Percentiles rank a stretch among this genome's conserved stretches.
phyloP scores from a whole-genome alignment of 2,797 vertebrate genomes.

The Muscicapa striata region DNA sequence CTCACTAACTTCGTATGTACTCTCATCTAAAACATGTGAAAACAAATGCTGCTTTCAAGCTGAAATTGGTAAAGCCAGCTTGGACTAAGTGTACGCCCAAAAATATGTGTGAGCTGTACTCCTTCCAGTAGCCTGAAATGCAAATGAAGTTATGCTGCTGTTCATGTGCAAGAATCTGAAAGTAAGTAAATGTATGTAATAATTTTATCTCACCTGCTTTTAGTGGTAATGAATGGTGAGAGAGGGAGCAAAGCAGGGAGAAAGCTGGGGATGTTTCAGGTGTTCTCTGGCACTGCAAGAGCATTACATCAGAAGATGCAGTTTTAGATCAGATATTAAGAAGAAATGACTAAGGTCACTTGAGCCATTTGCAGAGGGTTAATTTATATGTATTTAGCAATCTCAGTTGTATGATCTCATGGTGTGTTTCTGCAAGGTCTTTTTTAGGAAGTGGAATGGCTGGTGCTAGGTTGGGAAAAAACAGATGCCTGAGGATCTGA shows the following conservation, averaged over 20 bases:
- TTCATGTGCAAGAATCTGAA: neutral
- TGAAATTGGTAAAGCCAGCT: neutral
- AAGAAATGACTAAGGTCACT: neutral
- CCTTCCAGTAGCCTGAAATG: neutral
- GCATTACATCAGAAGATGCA: neutral
- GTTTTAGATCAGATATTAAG: neutral
- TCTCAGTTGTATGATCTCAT: neutral
- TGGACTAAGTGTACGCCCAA: neutral
- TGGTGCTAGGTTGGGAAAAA: neutral
- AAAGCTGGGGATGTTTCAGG: neutral
- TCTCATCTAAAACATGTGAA: neutral
- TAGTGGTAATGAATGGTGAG: neutral
- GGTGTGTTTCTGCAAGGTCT: neutral
- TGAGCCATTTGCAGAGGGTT: neutral
- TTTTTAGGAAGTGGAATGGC: neutral
- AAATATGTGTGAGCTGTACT: neutral
- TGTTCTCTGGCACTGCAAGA: neutral
- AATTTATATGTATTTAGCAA: neutral
- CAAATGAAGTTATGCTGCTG: neutral
- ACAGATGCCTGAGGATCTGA: neutral
- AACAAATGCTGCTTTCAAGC: neutral
- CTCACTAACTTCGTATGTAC: neutral
- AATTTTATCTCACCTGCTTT: neutral
- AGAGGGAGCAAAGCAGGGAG: neutral
- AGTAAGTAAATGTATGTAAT: neutral